Conservation (phyloP, 2,888 invertebrate species). For the Machimus rusticus region DNA sequence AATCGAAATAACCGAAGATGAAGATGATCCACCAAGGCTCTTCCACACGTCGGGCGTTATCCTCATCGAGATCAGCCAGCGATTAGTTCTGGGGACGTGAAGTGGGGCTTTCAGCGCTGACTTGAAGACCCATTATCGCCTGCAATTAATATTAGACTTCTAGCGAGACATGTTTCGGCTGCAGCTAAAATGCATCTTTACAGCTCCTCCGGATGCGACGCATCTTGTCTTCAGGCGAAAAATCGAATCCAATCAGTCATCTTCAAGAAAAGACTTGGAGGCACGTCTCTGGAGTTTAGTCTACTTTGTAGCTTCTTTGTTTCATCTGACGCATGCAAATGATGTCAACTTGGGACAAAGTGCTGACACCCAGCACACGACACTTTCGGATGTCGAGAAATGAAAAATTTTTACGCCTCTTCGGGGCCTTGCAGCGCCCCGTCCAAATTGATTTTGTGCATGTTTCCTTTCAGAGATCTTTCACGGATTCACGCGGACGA, state of each 20-base stretch:
- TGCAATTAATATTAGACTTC: neutral
- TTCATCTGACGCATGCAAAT: neutral
- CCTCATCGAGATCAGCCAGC: neutral
- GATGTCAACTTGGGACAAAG: neutral
- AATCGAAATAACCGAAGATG: neutral
- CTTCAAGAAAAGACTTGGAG: neutral
- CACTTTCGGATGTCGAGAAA: neutral
- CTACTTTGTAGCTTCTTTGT: neutral
- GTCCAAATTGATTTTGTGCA: neutral
- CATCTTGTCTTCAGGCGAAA: neutral
- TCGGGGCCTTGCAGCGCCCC: neutral
- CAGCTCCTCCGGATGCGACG: neutral
- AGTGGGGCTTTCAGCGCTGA: neutral
- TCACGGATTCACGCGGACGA: neutral
- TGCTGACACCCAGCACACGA: neutral
- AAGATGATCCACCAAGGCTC: neutral
- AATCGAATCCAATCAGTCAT: neutral
- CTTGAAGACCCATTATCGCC: neutral
- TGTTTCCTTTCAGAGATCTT: neutral
- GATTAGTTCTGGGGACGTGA: neutral
- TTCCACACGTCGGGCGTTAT: neutral
- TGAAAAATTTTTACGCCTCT: neutral
- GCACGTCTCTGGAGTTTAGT: neutral
- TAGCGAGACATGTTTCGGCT: neutral
- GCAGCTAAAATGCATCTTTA: neutral